Evolutionary conservation across 2,888 invertebrate genomes (phyloP), one percentile per base, ranked within the genome.

Genomic region (Zonitis immaculata): DNA sequence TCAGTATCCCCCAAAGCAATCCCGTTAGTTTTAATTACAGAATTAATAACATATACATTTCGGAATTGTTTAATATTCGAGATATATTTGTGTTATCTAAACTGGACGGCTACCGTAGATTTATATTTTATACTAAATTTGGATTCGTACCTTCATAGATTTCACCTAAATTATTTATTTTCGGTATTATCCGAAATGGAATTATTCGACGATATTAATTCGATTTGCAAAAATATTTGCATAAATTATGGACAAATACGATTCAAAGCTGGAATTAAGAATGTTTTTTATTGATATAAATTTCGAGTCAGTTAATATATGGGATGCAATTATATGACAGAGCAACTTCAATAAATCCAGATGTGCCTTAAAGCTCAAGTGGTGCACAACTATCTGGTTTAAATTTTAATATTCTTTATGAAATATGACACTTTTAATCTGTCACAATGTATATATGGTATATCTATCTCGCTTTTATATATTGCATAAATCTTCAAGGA

Each of bases 361-460:
- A 52, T 50, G 53, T 52, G 39, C 39, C 39, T 39, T 39, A 5
- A 39, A 39, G 39, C 39, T 20, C 20, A 16, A 35, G 16, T 35
- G 35, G 35, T 14, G 32, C 35, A 35, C 35, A 1, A 39, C 9
- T 39, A 39, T 39, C 9, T 39, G 39, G 39, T 55, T 57, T 12
- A 61, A 59, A 62, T 62, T 61, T 64, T 61, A 63, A 63, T 62
- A 62, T 62, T 52, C 56, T 52, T 43, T 49, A 57, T 62, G 63
- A 63, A 60, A 61, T 61, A 63, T 58, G 62, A 53, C 60, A 56
- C 59, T 59, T 63, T 64, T 64, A 63, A 64, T 62, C 49, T 57
- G 55, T 55, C 55, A 55, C 55, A 55, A 32, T 46, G 35, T 47
- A 18, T 6, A 11, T 26, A 7, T 11, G 16, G 8, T 35, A 16